These are phyloP conservation scores for Solenodon paradoxus DNA, from an alignment of 2,113 vertebrate genomes.

Conservation along the genomic window DNA sequence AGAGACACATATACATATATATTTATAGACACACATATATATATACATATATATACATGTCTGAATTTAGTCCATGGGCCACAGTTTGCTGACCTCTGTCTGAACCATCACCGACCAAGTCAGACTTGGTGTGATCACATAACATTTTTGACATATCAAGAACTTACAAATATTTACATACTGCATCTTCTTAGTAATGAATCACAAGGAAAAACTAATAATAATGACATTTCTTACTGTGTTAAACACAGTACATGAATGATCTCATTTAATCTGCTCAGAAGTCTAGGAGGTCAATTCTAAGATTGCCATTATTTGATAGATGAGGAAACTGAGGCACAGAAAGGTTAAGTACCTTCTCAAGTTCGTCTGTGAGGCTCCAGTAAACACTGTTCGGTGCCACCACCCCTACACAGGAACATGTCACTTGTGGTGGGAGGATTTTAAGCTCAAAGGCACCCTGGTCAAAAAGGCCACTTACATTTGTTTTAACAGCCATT, in stretches of 20 bases:
- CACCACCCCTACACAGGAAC: background rate
- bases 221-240: background rate
- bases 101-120: background rate
- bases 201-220: background rate
- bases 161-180: background rate
- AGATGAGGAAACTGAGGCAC: too few species aligned
- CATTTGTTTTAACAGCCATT: background rate
- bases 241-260: background rate
- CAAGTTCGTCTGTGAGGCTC: too few species aligned
- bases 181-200: background rate
- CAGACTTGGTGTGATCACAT: background rate
- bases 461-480: background rate
- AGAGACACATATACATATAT: too few species aligned
- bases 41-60: too few species aligned
- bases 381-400: background rate
- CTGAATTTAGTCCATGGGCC: background rate
- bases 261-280: background rate
- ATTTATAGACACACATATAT: too few species aligned
- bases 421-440: background rate
- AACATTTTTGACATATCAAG: background rate
- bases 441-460: accelerated
- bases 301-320: background rate
- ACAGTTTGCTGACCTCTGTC: background rate
- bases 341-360: too few species aligned
- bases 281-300: background rate